These are phyloP conservation scores for Nomada hirtipes DNA, from an alignment of 2,888 invertebrate genomes.

Conservation along the genomic window DNA sequence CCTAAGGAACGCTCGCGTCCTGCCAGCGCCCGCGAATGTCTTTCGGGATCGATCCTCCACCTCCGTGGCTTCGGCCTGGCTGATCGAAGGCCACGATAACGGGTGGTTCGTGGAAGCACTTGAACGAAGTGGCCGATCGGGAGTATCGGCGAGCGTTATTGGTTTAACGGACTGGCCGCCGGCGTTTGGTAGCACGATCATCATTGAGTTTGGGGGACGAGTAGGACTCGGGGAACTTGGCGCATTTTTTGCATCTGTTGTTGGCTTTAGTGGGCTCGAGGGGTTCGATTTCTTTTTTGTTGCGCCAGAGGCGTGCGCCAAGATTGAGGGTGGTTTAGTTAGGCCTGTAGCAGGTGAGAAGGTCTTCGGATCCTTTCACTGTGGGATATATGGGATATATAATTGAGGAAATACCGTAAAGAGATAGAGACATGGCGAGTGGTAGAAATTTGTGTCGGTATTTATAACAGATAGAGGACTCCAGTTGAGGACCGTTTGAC, in stretches of 20 bases:
- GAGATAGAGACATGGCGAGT: too few relatives aligned
- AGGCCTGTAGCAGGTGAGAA: too few relatives aligned
- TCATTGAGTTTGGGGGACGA: not conserved
- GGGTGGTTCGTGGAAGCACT: conserved; percentile 47
- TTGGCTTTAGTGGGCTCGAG: not conserved
- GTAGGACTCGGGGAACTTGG: not conserved
- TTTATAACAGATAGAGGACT: too few relatives aligned
- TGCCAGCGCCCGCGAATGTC: conserved; percentile 24
- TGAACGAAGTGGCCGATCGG: conserved; percentile 14
- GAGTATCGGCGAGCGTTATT: conserved; percentile 28
- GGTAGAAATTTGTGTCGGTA: too few relatives aligned
- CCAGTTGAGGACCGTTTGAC: too few relatives aligned
- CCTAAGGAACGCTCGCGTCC: conserved; percentile 15
- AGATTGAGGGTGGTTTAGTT: too few relatives aligned
- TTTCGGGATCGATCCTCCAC: conserved; percentile 58
- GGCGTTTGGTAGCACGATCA: not conserved
- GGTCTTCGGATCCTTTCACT: too few relatives aligned
- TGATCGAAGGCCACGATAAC: conserved; percentile 61
- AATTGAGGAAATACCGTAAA: too few relatives aligned
- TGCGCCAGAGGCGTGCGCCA: too few relatives aligned
- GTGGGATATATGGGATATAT: too few relatives aligned
- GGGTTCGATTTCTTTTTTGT: not conserved
- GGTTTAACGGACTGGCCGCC: conserved; percentile 21
- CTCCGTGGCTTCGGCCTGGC: not conserved
- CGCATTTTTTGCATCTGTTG: not conserved